These are phyloP conservation scores for Bursaphelenchus mucronatus DNA, from an alignment of 1,140 invertebrate species.

Conservation along the genomic window DNA sequence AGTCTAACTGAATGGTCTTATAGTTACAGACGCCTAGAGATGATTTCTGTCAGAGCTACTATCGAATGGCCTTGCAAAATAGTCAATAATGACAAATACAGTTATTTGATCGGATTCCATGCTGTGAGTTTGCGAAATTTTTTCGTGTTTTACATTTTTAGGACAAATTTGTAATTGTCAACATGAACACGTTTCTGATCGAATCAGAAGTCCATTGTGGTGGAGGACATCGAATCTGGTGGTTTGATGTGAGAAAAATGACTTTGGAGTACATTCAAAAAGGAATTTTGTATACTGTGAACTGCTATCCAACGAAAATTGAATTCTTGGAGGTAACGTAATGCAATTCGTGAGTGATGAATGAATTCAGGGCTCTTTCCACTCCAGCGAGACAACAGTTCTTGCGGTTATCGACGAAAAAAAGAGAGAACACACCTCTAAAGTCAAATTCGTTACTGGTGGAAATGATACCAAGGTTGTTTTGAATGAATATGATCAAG, in stretches of 20 bases:
- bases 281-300: not conserved
- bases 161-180: constrained; percentile 13
- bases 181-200: not conserved
- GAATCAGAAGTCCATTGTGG: constrained; percentile 6
- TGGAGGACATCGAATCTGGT: constrained; percentile 17
- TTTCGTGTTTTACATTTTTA: constrained; percentile 1
- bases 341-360: not conserved
- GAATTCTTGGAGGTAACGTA: not conserved
- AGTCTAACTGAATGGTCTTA: not conserved
- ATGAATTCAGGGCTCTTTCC: not conserved
- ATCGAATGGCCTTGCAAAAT: constrained; percentile 13
- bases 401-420: not conserved
- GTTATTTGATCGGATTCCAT: constrained; percentile 8
- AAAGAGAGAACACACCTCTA: not conserved
- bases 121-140: not conserved
- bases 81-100: not conserved
- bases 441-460: constrained; percentile 2
- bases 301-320: not conserved
- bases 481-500: not conserved
- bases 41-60: not conserved
- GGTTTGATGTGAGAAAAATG: not conserved
- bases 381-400: constrained; percentile 1
- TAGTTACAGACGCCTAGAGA: not conserved
- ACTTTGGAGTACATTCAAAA: constrained; percentile 7
- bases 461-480: constrained; percentile 15